phyloP scores from a whole-genome alignment of 2,888 invertebrate species.

The Temnothorax ravouxi region DNA sequence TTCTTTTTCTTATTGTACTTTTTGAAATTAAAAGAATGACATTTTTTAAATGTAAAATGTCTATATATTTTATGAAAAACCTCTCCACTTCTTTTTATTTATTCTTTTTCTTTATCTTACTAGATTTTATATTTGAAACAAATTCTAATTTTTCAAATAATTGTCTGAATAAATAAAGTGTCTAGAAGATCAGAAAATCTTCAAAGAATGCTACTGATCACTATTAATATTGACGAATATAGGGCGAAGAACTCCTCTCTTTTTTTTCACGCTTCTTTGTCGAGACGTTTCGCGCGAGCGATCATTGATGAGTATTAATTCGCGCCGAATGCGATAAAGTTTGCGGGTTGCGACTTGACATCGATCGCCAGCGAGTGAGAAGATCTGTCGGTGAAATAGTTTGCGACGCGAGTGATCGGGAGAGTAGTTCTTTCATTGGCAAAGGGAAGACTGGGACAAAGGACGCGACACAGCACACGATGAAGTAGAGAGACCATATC shows the following conservation, averaged over 20 bases:
- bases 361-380: constrained; percentile 5
- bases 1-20: neutral
- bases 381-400: constrained; percentile 8
- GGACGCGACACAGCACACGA: neutral
- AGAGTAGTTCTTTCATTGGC: constrained; percentile 38
- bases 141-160: neutral
- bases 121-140: neutral
- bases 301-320: constrained; percentile 2
- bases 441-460: constrained; percentile 1
- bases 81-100: neutral
- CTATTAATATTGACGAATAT: neutral
- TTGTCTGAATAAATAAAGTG: neutral
- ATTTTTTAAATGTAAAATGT: neutral
- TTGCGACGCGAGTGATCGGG: constrained; percentile 18
- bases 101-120: neutral
- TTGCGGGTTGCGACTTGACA: constrained; percentile 20
- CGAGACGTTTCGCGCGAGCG: neutral
- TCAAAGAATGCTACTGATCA: neutral
- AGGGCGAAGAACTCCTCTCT: neutral
- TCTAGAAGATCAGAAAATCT: neutral
- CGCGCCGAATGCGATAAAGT: neutral
- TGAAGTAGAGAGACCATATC: constrained; percentile 36
- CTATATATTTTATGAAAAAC: neutral
- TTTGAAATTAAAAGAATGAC: neutral
- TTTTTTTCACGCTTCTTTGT: neutral